Evolutionary conservation across 2,797 vertebrate genomes (phyloP).

Genomic region (Meda fulgida): DNA sequence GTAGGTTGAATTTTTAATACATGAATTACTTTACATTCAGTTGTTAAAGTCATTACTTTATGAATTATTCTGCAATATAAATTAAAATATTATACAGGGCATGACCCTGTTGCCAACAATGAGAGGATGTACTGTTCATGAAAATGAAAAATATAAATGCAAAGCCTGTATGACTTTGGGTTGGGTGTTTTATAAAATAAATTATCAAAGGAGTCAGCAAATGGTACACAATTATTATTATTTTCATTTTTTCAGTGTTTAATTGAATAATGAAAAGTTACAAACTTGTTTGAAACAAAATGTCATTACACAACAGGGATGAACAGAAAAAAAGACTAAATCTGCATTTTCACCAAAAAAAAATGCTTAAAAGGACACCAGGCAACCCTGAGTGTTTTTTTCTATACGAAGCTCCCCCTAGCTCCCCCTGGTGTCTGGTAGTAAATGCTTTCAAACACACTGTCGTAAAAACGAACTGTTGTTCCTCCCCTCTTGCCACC

Average conservation of each 20-base stretch:
- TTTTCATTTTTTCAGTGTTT: neutral
- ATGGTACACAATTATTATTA: neutral
- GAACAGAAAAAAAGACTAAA: neutral
- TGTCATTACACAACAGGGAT: neutral
- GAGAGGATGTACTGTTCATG: neutral
- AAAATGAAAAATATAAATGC: slow-evolving; percentile 6
- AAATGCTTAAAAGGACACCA: neutral
- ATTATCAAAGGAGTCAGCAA: neutral
- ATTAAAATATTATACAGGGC: slow-evolving; percentile 15
- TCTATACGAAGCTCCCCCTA: too few relatives aligned
- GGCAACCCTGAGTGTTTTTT: too few relatives aligned
- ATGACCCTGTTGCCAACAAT: slow-evolving; percentile 7
- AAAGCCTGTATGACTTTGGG: neutral
- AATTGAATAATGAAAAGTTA: neutral
- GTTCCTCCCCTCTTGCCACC: too few relatives aligned
- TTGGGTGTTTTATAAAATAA: neutral
- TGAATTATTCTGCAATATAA: slow-evolving; percentile 23
- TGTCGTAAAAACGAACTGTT: too few relatives aligned
- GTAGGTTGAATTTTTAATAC: neutral
- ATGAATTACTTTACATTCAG: neutral
- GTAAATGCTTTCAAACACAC: too few relatives aligned
- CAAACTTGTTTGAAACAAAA: too few relatives aligned
- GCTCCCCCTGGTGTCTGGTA: too few relatives aligned
- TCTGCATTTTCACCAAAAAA: neutral
- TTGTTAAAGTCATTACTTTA: neutral